Evolutionary conservation across 2,113 vertebrate species (phyloP).

Genomic region (Ramphastos sulfuratus): DNA sequence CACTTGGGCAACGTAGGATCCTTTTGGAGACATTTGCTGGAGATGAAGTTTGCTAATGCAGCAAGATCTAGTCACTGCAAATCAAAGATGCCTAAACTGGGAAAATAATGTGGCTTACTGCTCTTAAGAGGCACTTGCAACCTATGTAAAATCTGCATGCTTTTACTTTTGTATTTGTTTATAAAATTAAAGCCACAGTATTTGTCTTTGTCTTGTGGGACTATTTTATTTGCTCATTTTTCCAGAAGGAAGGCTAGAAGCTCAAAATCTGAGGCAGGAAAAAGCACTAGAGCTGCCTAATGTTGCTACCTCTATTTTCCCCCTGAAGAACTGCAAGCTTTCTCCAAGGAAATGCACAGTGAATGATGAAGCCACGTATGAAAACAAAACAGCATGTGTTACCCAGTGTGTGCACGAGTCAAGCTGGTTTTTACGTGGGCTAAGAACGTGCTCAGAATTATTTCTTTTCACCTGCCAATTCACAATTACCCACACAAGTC

Average conservation of each 20-base stretch:
- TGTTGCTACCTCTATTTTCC: neutral
- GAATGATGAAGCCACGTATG: neutral
- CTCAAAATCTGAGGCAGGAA: neutral
- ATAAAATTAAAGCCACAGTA: neutral
- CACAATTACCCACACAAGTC: neutral
- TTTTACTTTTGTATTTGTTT: neutral
- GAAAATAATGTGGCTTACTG: neutral
- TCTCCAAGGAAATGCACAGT: neutral
- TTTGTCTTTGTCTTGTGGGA: neutral
- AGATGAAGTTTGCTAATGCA: neutral
- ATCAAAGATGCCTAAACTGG: neutral
- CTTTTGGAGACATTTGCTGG: neutral
- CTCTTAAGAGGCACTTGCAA: neutral
- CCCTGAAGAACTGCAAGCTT: neutral
- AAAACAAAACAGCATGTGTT: neutral
- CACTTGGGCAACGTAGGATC: neutral
- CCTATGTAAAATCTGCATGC: fast-evolving
- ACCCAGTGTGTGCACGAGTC: neutral
- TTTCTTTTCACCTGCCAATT: constrained; percentile 44
- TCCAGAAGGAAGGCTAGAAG: neutral
- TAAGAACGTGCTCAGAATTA: neutral
- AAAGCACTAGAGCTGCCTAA: neutral
- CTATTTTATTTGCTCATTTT: neutral
- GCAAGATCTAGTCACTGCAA: neutral
- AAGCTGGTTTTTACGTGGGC: neutral